These are phyloP conservation scores for Ciconia stormi DNA, from an alignment of 2,113 vertebrate genomes.

Conservation along the genomic window DNA sequence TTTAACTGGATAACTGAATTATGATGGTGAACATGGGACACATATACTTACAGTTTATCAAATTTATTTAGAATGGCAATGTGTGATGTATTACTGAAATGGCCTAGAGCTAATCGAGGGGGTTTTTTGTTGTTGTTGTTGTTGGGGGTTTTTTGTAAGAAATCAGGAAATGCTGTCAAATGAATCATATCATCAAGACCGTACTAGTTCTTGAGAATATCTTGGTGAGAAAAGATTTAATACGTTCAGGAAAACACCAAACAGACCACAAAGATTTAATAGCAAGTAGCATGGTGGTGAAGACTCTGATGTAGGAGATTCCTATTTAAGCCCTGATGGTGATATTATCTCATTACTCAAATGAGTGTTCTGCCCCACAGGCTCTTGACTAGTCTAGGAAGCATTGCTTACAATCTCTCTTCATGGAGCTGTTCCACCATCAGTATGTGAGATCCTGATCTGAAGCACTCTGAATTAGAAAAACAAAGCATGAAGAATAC, in stretches of 20 bases:
- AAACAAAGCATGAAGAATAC: neutral
- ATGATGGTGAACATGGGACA: neutral
- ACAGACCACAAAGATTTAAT: neutral
- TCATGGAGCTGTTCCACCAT: neutral
- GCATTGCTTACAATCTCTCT: neutral
- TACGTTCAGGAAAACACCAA: neutral
- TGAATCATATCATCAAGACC: neutral
- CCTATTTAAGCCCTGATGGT: neutral
- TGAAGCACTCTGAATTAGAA: neutral
- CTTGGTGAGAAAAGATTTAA: neutral
- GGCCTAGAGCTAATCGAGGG: neutral
- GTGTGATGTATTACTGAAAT: neutral
- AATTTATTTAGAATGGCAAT: neutral
- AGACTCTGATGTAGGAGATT: neutral
- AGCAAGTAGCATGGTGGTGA: neutral
- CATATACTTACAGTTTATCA: neutral
- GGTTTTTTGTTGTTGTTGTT: neutral
- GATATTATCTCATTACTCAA: neutral
- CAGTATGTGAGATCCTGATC: neutral
- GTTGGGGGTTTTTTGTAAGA: neutral
- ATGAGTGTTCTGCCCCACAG: neutral
- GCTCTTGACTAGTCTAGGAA: neutral
- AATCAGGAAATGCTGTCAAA: constrained; percentile 4
- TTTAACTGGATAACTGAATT: neutral
- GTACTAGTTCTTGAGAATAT: neutral